Evolutionary conservation across 2,888 invertebrate genomes (phyloP), one percentile per base, ranked within the genome.

Genomic region (Trissolcus japonicus): DNA sequence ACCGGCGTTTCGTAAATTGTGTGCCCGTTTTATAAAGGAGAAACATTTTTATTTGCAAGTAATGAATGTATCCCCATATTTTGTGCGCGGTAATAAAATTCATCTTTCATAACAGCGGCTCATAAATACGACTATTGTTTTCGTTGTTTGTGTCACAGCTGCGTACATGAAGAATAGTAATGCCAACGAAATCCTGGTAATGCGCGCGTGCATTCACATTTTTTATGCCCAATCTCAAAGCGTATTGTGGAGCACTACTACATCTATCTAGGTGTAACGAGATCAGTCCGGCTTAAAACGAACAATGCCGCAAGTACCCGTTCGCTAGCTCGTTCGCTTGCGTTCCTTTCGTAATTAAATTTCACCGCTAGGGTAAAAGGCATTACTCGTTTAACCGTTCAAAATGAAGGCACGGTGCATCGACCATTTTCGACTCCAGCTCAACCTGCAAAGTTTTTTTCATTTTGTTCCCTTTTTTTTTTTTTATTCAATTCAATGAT

Each of bases 201-300:
- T 75, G 65, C 65, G 61, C 50, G 71, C 71, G 46, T 61, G 66
- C 71, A 61, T 65, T 66, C 66, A 60, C 66, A 65, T 61, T 71
- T 76, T 46, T 76, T 76, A 68, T 75, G 75, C 65, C 65, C 63
- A 65, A 75, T 75, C 60, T 75, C 60, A 21, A 43, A 54, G 40
- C 63, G 63, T 69, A 82, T 81, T 80, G 83, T 80, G 71, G 77
- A 76, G 75, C 77, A 73, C 79, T 76, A 51, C 59, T 53, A 69
- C 75, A 59, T 48, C 60, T 50, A 54, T 54, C 62, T 53, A 35
- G 29, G 54, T 63, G 67, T 57, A 75, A 69, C 75, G 65, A 75
- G 68, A 69, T 75, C 75, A 60, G 60, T 41, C 21, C 60, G 55
- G 65, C 68, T 65, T 65, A 53, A 65, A 65, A 29, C 63, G 62